phyloP scores from a whole-genome alignment of 2,113 vertebrate genomes.

The Terrapene triunguis region DNA sequence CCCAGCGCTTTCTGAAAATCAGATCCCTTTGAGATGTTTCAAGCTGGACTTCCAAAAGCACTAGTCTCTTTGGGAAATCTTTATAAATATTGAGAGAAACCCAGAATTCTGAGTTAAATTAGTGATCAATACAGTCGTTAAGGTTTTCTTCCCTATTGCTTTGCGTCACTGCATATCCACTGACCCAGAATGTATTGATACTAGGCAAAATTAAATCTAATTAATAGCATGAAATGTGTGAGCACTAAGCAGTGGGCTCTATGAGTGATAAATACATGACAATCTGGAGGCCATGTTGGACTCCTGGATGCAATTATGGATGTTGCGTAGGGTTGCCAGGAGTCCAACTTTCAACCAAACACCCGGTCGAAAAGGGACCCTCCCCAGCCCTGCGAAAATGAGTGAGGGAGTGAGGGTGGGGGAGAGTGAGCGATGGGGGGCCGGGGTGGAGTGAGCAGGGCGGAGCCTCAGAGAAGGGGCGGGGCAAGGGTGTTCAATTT shows the following conservation, averaged over 20 bases:
- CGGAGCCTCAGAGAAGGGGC: too few species aligned
- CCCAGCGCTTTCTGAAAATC: constrained; percentile 20
- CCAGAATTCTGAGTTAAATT: constrained; percentile 17
- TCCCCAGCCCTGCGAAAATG: too few species aligned
- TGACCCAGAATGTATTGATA: constrained; percentile 28
- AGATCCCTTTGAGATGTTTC: constrained; percentile 6
- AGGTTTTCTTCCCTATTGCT: constrained; percentile 1
- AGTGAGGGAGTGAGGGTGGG: too few species aligned
- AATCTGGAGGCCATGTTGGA: background rate
- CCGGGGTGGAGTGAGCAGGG: too few species aligned
- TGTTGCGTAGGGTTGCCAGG: background rate
- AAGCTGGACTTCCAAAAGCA: background rate
- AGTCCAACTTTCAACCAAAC: too few species aligned
- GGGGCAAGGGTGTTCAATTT: too few species aligned
- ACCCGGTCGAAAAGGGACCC: too few species aligned
- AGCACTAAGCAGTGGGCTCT: background rate
- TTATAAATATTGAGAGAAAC: constrained; percentile 18
- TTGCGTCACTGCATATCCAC: background rate
- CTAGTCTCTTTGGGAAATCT: constrained; percentile 21
- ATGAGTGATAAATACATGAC: background rate
- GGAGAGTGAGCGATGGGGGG: too few species aligned
- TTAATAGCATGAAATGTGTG: background rate
- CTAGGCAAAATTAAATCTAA: constrained; percentile 10
- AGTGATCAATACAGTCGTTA: background rate
- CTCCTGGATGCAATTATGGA: background rate